Conservation (phyloP, 1,140 invertebrate species). For the Hestina assimilis region DNA sequence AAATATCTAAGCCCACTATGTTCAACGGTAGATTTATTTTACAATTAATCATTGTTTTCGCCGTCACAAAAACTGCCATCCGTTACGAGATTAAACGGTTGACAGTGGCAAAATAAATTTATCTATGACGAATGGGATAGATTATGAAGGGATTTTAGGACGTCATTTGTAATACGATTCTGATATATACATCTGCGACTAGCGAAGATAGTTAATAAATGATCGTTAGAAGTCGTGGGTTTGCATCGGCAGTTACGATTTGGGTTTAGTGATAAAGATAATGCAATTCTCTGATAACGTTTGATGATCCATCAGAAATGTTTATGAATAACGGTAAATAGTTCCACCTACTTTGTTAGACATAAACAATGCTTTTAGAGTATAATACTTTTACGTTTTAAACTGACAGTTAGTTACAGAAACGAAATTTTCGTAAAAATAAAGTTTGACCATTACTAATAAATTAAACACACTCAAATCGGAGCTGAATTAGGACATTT, state of each 20-base stretch:
- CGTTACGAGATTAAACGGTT: conserved; percentile 42
- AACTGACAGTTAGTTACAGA: too few species aligned
- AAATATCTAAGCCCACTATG: neutral
- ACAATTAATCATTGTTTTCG: conserved; percentile 16
- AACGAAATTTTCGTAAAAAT: too few species aligned
- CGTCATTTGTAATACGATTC: conserved; percentile 35
- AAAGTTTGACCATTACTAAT: too few species aligned
- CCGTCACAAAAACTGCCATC: conserved; percentile 25
- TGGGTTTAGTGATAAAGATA: neutral
- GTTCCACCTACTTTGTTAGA: too few species aligned
- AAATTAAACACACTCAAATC: too few species aligned
- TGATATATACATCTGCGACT: conserved; percentile 23
- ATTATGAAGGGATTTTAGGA: conserved; percentile 33
- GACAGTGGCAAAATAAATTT: conserved; percentile 44
- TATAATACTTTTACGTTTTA: too few species aligned
- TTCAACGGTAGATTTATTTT: neutral
- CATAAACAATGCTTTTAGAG: too few species aligned
- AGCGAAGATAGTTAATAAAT: conserved; percentile 16
- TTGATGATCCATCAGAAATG: neutral
- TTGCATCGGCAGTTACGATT: conserved; percentile 4
- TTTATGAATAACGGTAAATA: neutral
- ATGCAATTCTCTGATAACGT: conserved; percentile 5
- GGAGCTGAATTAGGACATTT: too few species aligned
- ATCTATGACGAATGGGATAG: conserved; percentile 49
- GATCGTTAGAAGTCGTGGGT: neutral